phyloP scores from a whole-genome alignment of 2,888 invertebrate species.

The Chamaedrilus cognettii region DNA sequence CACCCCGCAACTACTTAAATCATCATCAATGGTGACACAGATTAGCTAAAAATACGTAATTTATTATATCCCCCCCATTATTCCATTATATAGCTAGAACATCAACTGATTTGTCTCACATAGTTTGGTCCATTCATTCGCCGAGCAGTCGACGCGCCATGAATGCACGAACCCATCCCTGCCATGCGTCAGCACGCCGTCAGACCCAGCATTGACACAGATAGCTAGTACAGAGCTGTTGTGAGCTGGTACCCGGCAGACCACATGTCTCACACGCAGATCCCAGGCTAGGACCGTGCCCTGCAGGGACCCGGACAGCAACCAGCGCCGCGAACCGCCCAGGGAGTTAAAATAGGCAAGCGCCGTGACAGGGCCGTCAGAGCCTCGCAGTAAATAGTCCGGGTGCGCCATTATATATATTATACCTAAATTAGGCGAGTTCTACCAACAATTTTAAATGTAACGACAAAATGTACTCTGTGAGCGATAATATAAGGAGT shows the following conservation, averaged over 20 bases:
- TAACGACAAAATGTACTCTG: background rate
- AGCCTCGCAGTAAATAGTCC: slow-evolving; percentile 16
- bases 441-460: too few relatives aligned
- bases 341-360: background rate
- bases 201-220: background rate
- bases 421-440: too few relatives aligned
- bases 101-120: too few relatives aligned
- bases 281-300: slow-evolving; percentile 4
- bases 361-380: background rate
- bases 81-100: too few relatives aligned
- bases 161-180: slow-evolving; percentile 11
- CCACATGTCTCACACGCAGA: background rate
- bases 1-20: too few relatives aligned
- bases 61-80: too few relatives aligned
- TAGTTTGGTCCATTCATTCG: background rate
- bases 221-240: slow-evolving; percentile 1
- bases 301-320: slow-evolving; percentile 4
- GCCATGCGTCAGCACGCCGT: slow-evolving; percentile 4
- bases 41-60: too few relatives aligned
- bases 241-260: background rate
- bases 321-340: background rate
- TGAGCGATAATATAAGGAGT: too few relatives aligned
- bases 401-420: slow-evolving; percentile 32
- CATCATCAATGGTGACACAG: too few relatives aligned
- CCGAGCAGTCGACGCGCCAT: background rate